phyloP scores from a whole-genome alignment of 2,888 invertebrate species.

The Xestoiulus laeticollis region DNA sequence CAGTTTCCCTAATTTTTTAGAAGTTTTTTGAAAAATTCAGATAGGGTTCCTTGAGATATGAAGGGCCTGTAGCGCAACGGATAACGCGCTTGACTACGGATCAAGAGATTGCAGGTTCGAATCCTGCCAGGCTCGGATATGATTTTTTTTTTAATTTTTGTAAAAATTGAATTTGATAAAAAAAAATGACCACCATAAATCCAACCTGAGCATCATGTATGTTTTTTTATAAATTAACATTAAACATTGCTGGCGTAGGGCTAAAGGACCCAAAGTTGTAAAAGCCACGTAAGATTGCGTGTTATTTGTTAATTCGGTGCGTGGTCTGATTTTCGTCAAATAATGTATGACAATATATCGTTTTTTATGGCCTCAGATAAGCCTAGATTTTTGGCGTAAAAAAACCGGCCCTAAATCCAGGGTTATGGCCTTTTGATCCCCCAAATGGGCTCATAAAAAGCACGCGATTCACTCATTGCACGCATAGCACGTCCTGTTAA shows the following conservation, averaged over 20 bases:
- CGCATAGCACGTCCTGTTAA: background rate
- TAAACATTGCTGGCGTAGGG: background rate
- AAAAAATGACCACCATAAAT: too few species aligned
- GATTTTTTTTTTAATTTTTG: background rate
- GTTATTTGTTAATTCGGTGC: background rate
- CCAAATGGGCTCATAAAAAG: background rate
- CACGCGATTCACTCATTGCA: background rate
- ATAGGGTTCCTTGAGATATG: too few species aligned
- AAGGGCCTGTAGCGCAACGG: slow-evolving; percentile 52
- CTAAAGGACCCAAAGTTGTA: background rate
- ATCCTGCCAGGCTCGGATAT: slow-evolving; percentile 51
- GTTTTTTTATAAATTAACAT: background rate
- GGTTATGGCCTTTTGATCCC: background rate
- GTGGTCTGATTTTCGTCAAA: background rate
- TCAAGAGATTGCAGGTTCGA: slow-evolving; percentile 53
- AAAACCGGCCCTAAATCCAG: background rate
- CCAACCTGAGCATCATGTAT: too few species aligned
- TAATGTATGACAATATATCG: background rate
- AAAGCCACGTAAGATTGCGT: background rate
- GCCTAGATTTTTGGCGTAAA: background rate
- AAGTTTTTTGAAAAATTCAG: too few species aligned
- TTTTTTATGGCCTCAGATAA: background rate
- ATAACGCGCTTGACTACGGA: slow-evolving; percentile 53
- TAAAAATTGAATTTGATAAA: too few species aligned
- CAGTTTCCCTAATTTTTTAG: too few species aligned